These are phyloP conservation scores for Falco cherrug DNA, from an alignment of 2,797 vertebrate species.

Conservation along the genomic window DNA sequence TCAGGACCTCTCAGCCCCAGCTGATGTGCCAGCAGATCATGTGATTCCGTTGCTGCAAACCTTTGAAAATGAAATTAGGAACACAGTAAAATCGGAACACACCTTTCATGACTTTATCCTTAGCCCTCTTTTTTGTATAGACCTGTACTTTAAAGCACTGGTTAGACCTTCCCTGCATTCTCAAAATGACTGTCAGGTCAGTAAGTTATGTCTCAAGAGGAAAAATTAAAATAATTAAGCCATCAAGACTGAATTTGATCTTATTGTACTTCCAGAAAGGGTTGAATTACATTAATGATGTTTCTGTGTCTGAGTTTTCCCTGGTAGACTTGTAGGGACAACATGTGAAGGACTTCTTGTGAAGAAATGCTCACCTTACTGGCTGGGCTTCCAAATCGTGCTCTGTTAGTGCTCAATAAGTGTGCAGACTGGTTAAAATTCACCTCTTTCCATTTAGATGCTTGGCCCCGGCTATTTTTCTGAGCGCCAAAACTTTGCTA, in stretches of 20 bases:
- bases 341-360: not conserved
- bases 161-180: not conserved
- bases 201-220: not conserved
- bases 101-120: not conserved
- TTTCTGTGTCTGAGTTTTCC: constrained; percentile 13
- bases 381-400: not conserved
- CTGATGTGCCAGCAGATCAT: not conserved
- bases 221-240: not conserved
- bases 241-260: constrained; percentile 26
- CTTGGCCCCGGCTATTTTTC: not conserved
- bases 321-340: not conserved
- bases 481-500: not conserved
- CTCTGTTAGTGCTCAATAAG: not conserved
- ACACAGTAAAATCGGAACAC: not conserved
- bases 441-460: not conserved
- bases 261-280: constrained; percentile 10
- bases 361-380: not conserved
- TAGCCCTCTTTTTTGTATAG: not conserved
- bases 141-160: not conserved
- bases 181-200: not conserved
- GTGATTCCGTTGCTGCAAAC: not conserved
- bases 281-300: not conserved
- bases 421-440: not conserved
- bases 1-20: not conserved
- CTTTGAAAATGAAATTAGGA: not conserved